phyloP scores from a whole-genome alignment of 2,797 vertebrate genomes.

The Pseudocheirus occidentalis region DNA sequence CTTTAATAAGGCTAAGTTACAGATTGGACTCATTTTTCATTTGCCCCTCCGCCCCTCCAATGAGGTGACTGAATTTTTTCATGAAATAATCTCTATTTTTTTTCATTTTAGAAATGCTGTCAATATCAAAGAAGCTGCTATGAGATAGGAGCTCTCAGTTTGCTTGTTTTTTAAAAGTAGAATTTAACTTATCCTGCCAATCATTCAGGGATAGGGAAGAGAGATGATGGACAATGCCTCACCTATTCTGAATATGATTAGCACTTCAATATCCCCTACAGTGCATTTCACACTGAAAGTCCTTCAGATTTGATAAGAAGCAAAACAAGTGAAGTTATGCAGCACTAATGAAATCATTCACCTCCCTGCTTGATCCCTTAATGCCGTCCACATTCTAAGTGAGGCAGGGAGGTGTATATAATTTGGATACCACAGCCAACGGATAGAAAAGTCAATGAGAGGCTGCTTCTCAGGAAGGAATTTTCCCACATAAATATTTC shows the following conservation, averaged over 20 bases:
- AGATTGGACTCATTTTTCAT: neutral
- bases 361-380: conserved; percentile 31
- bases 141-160: neutral
- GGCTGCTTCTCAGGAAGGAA: conserved; percentile 45
- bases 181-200: neutral
- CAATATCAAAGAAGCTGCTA: neutral
- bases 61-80: neutral
- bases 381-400: conserved; percentile 46
- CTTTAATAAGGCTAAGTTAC: neutral
- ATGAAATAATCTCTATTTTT: neutral
- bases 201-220: neutral
- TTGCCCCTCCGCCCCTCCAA: neutral
- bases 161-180: neutral
- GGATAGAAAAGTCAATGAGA: conserved; percentile 64
- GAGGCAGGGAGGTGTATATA: conserved; percentile 9
- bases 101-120: neutral
- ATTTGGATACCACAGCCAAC: conserved; percentile 48
- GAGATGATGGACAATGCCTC: neutral
- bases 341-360: conserved; percentile 41
- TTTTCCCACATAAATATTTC: conserved; percentile 62
- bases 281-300: conserved; percentile 46
- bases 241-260: conserved; percentile 41
- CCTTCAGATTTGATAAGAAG: conserved; percentile 4
- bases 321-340: conserved; percentile 28
- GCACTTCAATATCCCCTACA: conserved; percentile 36